Conservation (phyloP, 1,140 invertebrate species). For the Drosophila bocqueti region DNA sequence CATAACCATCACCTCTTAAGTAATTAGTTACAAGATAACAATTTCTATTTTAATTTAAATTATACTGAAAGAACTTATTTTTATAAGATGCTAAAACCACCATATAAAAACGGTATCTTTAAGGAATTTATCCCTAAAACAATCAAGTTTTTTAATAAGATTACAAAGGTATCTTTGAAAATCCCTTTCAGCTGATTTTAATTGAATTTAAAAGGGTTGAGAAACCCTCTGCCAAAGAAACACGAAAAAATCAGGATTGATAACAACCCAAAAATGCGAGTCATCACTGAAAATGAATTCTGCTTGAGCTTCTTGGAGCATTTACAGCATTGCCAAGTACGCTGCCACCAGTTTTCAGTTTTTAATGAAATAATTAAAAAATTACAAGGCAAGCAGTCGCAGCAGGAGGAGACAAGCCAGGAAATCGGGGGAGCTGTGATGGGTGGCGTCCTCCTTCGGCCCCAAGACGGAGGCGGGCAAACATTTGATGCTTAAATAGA, state of each 20-base stretch:
- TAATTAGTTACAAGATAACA: too few species aligned
- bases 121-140: too few species aligned
- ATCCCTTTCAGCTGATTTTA: neutral
- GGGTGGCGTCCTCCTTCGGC: constrained; percentile 1
- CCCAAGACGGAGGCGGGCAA: constrained; percentile 24
- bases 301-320: constrained; percentile 6
- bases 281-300: constrained; percentile 30
- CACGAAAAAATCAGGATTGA: constrained; percentile 13
- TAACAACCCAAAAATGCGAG: constrained; percentile 26
- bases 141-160: neutral
- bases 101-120: neutral
- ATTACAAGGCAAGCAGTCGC: constrained; percentile 25
- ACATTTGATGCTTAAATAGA: constrained; percentile 57
- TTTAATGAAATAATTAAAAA: constrained; percentile 63
- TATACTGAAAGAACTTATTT: neutral
- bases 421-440: constrained; percentile 2
- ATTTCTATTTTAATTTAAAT: too few species aligned
- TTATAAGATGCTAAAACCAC: too few species aligned
- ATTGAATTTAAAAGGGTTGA: constrained; percentile 21
- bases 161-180: neutral
- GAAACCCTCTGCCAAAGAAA: neutral
- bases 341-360: constrained; percentile 61
- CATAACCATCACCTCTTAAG: too few species aligned
- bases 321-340: constrained; percentile 72
- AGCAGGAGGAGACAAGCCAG: constrained; percentile 12